phyloP scores from a whole-genome alignment of 1,140 invertebrate genomes.

The Trissolcus basalis region DNA sequence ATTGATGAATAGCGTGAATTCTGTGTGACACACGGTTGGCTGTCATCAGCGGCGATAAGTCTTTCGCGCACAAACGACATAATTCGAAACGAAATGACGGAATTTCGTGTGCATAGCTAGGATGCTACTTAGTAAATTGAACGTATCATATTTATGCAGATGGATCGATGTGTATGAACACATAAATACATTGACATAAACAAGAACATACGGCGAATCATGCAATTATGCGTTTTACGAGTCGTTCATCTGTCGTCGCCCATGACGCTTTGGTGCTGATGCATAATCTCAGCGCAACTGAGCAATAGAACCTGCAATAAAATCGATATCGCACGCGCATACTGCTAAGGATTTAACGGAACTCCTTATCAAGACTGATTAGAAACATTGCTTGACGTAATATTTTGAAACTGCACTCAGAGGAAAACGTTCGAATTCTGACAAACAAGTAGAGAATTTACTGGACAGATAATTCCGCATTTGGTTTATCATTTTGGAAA shows the following conservation, averaged over 20 bases:
- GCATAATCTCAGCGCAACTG: conserved; percentile 38
- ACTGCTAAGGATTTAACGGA: conserved; percentile 39
- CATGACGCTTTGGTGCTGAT: conserved; percentile 22
- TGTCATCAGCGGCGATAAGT: conserved; percentile 13
- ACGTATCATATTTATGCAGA: conserved; percentile 39
- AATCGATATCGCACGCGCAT: conserved; percentile 44
- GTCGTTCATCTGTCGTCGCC: conserved; percentile 40
- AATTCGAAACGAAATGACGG: conserved; percentile 9
- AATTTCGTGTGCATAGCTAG: conserved; percentile 22
- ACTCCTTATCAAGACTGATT: conserved; percentile 32
- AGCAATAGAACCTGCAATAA: conserved; percentile 47
- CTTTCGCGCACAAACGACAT: conserved; percentile 5
- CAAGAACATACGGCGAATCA: conserved; percentile 21
- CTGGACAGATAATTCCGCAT: conserved; percentile 16
- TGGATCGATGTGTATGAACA: conserved; percentile 36
- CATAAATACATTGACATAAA: conserved; percentile 42
- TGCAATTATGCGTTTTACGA: conserved; percentile 27
- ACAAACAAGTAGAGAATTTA: conserved; percentile 50
- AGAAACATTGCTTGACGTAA: conserved; percentile 47
- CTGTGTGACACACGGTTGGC: conserved; percentile 19
- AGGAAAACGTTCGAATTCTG: conserved; percentile 50
- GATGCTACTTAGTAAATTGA: conserved; percentile 24
- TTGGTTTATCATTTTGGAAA: no score
- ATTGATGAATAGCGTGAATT: conserved; percentile 13
- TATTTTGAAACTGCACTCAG: conserved; percentile 34